Evolutionary conservation across 2,113 vertebrate genomes (phyloP), one percentile per base, ranked within the genome.

Genomic region (Pseudorasbora parva): DNA sequence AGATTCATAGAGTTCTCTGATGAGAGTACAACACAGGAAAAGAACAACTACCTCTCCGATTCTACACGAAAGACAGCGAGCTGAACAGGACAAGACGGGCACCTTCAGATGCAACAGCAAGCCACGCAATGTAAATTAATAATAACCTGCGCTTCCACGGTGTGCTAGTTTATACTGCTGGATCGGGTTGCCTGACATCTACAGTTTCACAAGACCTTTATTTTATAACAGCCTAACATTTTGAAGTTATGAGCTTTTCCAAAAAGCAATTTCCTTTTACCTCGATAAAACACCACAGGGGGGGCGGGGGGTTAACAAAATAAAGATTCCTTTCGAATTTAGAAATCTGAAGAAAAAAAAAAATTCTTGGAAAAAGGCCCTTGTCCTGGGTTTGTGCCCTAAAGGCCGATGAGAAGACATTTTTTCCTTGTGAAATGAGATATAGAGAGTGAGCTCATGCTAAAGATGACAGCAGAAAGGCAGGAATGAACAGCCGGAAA

Each of bases 101-200:
- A 86, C 84, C 71, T 89, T 76, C 84, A 86, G 89, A 86, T 85
- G 88, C 89, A 85, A 86, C 82, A 19, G 84, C 78, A 86, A 89
- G 78, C 83, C 49, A 49, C 78, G 83, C 64, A 19, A 43, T 86
- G 87, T 93, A 91, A 93, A 96, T 96, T 92, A 96, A 94, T 97
- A 94, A 96, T 95, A 90, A 81, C 88, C 64, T 85, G 27, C 62
- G 84, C 81, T 89, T 85, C 64, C 92, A 56, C 17, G 90, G 81
- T 84, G 85, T 88, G 78, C 51, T 89, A 88, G 60, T n/a, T 91
- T 86, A 83, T 25, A 85, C 43, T 84, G 80, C 78, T 37, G 8
- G 94, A 92, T 97, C 92, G 1, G 81, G 81, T 97, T 96, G 91
- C 95, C 91, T 51, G 86, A 86, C 88, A 87, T 91, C 94, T 95